These are phyloP conservation scores for Caenorhabditis imperialis DNA, from an alignment of 2,888 invertebrate species.

Conservation along the genomic window DNA sequence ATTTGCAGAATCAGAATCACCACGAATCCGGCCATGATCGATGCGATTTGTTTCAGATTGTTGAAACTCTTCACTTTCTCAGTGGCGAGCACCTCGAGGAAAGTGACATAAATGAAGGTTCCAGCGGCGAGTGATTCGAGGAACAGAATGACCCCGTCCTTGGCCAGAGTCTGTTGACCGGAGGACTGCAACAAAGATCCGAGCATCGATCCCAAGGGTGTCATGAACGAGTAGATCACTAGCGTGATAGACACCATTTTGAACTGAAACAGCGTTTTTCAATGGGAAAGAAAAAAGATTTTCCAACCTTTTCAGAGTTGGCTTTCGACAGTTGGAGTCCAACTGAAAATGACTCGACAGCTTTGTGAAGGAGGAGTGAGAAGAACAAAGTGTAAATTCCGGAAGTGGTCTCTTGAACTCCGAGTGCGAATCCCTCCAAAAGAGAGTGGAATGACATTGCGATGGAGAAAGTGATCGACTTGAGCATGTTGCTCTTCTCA, in stretches of 20 bases:
- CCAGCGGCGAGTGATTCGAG: conserved; percentile 75
- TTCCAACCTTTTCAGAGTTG: conserved; percentile 62
- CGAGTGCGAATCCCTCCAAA: conserved; percentile 76
- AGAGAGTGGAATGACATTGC: conserved; percentile 77
- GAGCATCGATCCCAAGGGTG: conserved; percentile 82
- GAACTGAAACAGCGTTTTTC: conserved; percentile 25
- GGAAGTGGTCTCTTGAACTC: conserved; percentile 72
- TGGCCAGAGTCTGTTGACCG: conserved; percentile 13
- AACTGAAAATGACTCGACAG: conserved; percentile 82
- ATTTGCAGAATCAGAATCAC: conserved; percentile 58
- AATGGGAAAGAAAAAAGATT: too few species aligned
- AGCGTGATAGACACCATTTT: conserved; percentile 77
- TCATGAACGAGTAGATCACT: conserved; percentile 82
- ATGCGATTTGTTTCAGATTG: conserved; percentile 65
- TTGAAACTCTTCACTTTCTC: conserved; percentile 66
- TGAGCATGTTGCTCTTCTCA: conserved; percentile 63
- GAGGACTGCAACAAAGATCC: conserved; percentile 58
- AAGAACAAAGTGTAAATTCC: conserved; percentile 76
- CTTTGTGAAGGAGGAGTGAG: conserved; percentile 79
- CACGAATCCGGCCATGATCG: conserved; percentile 71
- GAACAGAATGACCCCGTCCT: conserved; percentile 68
- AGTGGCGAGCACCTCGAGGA: conserved; percentile 60
- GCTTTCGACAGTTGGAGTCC: conserved; percentile 79
- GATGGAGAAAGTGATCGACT: conserved; percentile 75
- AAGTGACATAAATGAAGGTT: conserved; percentile 76